Base-by-base conservation (phyloP, 2,888 invertebrate species). In the Idaea aversata region DNA sequence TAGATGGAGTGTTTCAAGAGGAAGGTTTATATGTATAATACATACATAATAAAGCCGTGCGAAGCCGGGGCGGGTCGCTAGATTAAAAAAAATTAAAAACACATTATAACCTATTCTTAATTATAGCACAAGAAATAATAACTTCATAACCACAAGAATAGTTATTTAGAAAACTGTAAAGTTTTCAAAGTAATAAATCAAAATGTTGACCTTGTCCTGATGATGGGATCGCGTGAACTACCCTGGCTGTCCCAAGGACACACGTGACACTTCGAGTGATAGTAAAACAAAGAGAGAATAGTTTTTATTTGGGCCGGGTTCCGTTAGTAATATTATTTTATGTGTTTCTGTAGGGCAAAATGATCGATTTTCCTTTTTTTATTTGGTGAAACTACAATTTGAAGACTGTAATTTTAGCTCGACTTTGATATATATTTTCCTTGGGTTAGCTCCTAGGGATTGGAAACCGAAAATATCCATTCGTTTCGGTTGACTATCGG, bases 211-310 rank as follows among this genome's bases (percentile, higher is more conserved):
- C n/a, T 59, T 59, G 59, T 2, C 36, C 63, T 72, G 74, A 74
- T 68, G 72, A 59, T 57, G 16, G 38, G 63, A 67, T 75, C 68
- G 75, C 75, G 72, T 75, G 75, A 64, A 65, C 65, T 63, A 66
- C 59, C 60, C 34, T 15, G 58, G 57, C 59, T 58, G 68, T 66
- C 65, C 67, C 72, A 69, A 64, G 70, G 70, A 58, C 68, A 66
- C 47, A 65, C 67, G 69, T 70, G 70, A 61, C 65, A 66, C 65
- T 58, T 67, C 61, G 36, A 13, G 61, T 63, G 65, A 65, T 57
- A 64, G 35, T 38, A 35, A 64, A 63, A 66, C 61, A 63, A 69
- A 57, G 38, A 63, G 10, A 57, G 64, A 65, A 62, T 10, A 7
- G 47, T 5, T 10, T 13, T 47, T 47, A 25, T 47, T 10, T 13